phyloP scores from a whole-genome alignment of 2,113 vertebrate species.

The Paraplagusia blochii region DNA sequence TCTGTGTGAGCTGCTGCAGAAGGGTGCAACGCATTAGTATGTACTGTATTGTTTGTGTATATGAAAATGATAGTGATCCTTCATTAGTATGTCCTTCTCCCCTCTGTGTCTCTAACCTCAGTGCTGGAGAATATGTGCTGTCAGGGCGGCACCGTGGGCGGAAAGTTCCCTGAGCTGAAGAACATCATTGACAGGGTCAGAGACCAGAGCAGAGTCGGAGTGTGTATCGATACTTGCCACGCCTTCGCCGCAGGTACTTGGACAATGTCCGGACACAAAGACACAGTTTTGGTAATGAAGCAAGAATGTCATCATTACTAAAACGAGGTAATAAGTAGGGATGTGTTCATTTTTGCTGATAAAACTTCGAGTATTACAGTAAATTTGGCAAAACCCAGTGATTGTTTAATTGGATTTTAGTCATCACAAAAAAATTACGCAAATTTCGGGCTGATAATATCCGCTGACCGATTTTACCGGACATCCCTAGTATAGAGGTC shows the following conservation, averaged over 20 bases:
- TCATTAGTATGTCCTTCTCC: background rate
- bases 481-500: too few species aligned
- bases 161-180: conserved; percentile 74
- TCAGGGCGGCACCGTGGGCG: conserved; percentile 77
- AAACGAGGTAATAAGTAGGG: too few species aligned
- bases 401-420: too few species aligned
- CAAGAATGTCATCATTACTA: too few species aligned
- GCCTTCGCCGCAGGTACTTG: conserved; percentile 76
- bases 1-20: background rate
- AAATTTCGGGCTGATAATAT: too few species aligned
- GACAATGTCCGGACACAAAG: background rate
- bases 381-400: too few species aligned
- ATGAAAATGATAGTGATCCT: background rate
- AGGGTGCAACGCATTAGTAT: background rate
- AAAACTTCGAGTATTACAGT: too few species aligned
- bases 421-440: too few species aligned
- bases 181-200: conserved; percentile 74
- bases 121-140: conserved; percentile 82
- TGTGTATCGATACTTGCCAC: conserved; percentile 81
- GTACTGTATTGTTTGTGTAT: background rate
- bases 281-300: too few species aligned
- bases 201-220: conserved; percentile 74
- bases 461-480: too few species aligned
- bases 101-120: conserved; percentile 35
- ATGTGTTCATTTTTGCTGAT: too few species aligned